Conservation (phyloP, 2,797 vertebrate species). For the Enteromius mattozi region DNA sequence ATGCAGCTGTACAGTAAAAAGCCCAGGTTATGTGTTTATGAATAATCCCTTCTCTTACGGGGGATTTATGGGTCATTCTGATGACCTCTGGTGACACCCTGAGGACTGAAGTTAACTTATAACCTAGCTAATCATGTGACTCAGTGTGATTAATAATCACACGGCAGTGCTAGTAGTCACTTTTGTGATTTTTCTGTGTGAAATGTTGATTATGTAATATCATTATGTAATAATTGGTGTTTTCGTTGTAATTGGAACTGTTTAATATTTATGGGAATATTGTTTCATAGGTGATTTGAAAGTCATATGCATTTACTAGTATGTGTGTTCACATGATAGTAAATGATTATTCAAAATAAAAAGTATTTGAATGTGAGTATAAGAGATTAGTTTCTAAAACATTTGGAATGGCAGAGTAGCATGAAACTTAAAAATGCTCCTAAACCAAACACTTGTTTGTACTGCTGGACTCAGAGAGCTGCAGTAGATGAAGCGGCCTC, state of each 20-base stretch:
- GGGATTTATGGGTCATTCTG: not conserved
- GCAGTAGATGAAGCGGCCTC: not conserved
- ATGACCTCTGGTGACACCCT: not conserved
- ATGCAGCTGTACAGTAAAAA: not conserved
- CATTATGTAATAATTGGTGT: not conserved
- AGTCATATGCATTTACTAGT: not conserved
- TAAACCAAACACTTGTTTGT: not conserved
- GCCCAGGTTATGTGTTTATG: not conserved
- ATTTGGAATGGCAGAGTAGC: not conserved
- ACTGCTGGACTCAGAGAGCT: not conserved
- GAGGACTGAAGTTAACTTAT: not conserved
- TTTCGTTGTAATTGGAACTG: not conserved
- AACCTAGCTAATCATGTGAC: not conserved
- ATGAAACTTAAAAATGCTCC: not conserved
- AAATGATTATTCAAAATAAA: not conserved
- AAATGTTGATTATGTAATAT: not conserved
- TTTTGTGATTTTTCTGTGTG: not conserved
- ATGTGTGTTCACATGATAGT: not conserved
- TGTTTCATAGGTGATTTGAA: not conserved
- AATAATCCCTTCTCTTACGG: not conserved
- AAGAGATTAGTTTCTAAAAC: not conserved
- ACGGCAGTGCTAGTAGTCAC: not conserved
- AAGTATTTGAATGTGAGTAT: not conserved
- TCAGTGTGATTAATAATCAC: not conserved
- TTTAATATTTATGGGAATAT: not conserved